phyloP scores from a whole-genome alignment of 2,113 vertebrate genomes.

The Tragulus kanchil region DNA sequence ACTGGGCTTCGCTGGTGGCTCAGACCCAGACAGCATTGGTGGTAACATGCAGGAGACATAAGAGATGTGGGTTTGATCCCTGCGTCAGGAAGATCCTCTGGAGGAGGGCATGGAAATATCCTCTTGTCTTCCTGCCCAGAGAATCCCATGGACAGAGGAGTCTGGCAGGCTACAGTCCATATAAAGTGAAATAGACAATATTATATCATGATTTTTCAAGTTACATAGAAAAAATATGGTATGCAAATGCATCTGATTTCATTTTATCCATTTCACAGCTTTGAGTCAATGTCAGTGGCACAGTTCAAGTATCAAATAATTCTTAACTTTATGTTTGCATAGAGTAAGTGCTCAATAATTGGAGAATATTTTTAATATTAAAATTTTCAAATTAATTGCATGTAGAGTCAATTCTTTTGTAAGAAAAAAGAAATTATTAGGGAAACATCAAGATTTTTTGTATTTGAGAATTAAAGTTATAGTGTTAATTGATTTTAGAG shows the following conservation, averaged over 20 bases:
- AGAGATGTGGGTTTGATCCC: background rate
- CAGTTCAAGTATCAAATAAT: background rate
- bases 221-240: background rate
- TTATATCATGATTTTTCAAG: background rate
- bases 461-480: slow-evolving; percentile 37
- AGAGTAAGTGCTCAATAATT: background rate
- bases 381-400: background rate
- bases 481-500: background rate
- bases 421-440: background rate
- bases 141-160: background rate
- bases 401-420: slow-evolving; percentile 21
- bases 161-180: background rate
- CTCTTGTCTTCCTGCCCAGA: background rate
- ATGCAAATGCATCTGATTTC: background rate
- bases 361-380: background rate
- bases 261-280: background rate
- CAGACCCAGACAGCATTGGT: background rate
- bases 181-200: slow-evolving; percentile 15
- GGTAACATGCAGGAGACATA: background rate
- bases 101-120: background rate
- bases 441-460: background rate
- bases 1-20: background rate
- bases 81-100: background rate
- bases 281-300: background rate
- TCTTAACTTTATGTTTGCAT: slow-evolving; percentile 34